Conservation (phyloP, 2,113 vertebrate species). For the Labeo catla region DNA sequence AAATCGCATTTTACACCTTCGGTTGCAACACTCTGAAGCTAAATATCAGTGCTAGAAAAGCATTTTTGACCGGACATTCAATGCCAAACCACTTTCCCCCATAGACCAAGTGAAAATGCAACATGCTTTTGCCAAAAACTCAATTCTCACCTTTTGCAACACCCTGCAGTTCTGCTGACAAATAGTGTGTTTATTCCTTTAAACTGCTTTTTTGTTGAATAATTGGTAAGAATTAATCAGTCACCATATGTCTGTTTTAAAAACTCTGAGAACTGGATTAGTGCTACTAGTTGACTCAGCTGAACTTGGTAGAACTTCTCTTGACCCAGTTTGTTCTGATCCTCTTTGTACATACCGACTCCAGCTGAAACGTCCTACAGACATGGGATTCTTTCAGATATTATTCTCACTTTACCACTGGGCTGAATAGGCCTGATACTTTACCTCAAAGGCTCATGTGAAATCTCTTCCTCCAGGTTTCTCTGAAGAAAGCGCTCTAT, state of each 20-base stretch:
- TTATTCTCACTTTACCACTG: constrained; percentile 12
- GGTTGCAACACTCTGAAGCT: constrained; percentile 30
- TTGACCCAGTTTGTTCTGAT: constrained; percentile 7
- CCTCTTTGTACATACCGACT: neutral
- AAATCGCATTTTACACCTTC: constrained; percentile 49
- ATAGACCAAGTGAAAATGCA: constrained; percentile 32
- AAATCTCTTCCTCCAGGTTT: neutral
- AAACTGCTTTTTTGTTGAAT: constrained; percentile 17
- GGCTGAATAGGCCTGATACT: neutral
- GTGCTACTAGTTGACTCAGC: neutral
- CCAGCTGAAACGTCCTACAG: neutral
- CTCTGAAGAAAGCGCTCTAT: neutral
- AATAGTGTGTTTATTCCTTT: constrained; percentile 12
- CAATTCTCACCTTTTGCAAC: constrained; percentile 23
- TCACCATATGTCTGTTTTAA: neutral
- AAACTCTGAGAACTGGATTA: neutral
- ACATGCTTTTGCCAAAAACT: constrained; percentile 25
- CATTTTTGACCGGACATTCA: neutral
- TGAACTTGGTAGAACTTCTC: neutral
- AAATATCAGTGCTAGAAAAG: constrained; percentile 35
- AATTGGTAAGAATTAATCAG: constrained; percentile 7
- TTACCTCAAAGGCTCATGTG: neutral
- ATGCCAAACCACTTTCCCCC: constrained; percentile 33
- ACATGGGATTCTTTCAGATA: constrained; percentile 14
- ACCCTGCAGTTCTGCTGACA: neutral